Evolutionary conservation across 2,888 invertebrate species (phyloP).

Genomic region (Callyntrura sp.): DNA sequence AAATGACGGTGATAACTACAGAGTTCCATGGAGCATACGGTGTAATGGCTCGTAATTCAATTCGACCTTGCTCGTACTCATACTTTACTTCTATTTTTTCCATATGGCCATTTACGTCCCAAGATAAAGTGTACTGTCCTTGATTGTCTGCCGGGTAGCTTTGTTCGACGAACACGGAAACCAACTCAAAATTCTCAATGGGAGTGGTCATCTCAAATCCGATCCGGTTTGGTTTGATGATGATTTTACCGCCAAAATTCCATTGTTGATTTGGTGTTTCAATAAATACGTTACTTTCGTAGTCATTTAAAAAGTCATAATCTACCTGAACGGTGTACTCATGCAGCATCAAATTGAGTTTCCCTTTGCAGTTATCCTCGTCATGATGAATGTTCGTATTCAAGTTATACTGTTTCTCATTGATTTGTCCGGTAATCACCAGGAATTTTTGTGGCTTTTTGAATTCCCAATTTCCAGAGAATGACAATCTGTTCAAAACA

Average conservation of each 20-base stretch:
- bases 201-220: slow-evolving; percentile 80
- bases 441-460: slow-evolving; percentile 76
- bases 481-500: slow-evolving; percentile 75
- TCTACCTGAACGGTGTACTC: slow-evolving; percentile 58
- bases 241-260: slow-evolving; percentile 78
- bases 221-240: slow-evolving; percentile 66
- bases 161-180: slow-evolving; percentile 68
- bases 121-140: slow-evolving; percentile 65
- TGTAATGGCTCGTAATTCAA: slow-evolving; percentile 78
- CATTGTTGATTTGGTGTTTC: slow-evolving; percentile 70
- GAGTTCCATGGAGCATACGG: slow-evolving; percentile 81
- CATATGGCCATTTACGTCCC: slow-evolving; percentile 75
- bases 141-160: slow-evolving; percentile 14
- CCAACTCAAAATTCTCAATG: slow-evolving; percentile 74
- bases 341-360: slow-evolving; percentile 46
- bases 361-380: slow-evolving; percentile 29
- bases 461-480: slow-evolving; percentile 81
- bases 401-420: slow-evolving; percentile 72
- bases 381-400: slow-evolving; percentile 40
- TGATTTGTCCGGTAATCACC: slow-evolving; percentile 64
- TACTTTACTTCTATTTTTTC: slow-evolving; percentile 64
- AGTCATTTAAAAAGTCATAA: slow-evolving; percentile 82
- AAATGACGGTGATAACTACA: slow-evolving; percentile 71
- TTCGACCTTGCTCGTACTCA: slow-evolving; percentile 60
- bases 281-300: slow-evolving; percentile 68